These are phyloP conservation scores for Phyllostomus hastatus DNA, from an alignment of 2,113 vertebrate species.

Conservation along the genomic window DNA sequence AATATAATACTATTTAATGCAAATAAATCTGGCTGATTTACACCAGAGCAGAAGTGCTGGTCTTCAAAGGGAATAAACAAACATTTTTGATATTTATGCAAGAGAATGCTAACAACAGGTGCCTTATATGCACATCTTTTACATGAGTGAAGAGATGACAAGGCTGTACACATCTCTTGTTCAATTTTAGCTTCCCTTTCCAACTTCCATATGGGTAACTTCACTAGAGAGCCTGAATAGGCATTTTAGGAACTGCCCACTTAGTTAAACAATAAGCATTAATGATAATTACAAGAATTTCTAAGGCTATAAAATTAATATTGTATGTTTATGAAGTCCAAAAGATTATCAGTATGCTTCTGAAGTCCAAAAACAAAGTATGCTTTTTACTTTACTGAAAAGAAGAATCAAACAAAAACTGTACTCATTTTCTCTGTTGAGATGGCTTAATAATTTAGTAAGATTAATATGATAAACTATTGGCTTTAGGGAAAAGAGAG, in stretches of 20 bases:
- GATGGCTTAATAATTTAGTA: background rate
- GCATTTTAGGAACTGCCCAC: background rate
- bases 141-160: background rate
- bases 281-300: background rate
- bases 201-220: background rate
- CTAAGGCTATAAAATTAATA: conserved; percentile 16
- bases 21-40: background rate
- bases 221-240: background rate
- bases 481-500: background rate
- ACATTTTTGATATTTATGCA: background rate
- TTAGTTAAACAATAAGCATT: background rate
- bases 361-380: background rate
- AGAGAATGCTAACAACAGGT: background rate
- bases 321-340: background rate
- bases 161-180: background rate
- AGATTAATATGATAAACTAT: background rate
- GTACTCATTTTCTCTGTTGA: background rate
- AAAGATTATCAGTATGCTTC: background rate
- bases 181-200: background rate
- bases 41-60: background rate
- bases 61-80: background rate
- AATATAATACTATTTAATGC: background rate
- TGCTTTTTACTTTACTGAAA: conserved; percentile 10
- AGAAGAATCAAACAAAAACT: background rate
- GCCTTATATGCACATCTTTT: background rate